Evolutionary conservation across 2,113 vertebrate genomes (phyloP).

Genomic region (Solea senegalensis): DNA sequence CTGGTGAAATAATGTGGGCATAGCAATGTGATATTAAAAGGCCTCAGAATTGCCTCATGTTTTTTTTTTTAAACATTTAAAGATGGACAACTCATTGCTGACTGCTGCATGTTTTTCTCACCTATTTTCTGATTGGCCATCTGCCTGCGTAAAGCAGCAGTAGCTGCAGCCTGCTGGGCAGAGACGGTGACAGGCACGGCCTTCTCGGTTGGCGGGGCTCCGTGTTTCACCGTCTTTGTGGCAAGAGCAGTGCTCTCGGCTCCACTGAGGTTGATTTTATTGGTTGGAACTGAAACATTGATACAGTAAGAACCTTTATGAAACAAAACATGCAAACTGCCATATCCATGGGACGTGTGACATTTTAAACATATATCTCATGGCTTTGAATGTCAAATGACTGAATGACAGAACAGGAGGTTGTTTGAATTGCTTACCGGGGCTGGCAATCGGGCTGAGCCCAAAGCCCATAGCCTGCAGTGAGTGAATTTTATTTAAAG

Average conservation of each 20-base stretch:
- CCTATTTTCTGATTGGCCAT: conserved; percentile 90
- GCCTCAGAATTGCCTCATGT: background rate
- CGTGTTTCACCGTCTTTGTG: conserved; percentile 94
- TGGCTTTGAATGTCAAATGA: too few species aligned
- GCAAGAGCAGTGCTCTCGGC: conserved; percentile 93
- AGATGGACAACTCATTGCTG: background rate
- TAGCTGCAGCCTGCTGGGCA: conserved; percentile 90
- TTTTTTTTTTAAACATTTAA: background rate
- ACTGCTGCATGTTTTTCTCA: conserved; percentile 57
- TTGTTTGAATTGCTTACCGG: conserved; percentile 59
- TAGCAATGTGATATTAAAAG: conserved; percentile 4
- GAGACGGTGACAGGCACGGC: conserved; percentile 81
- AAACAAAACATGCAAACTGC: background rate
- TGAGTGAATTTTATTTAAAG: conserved; percentile 82
- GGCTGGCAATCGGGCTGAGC: conserved; percentile 70
- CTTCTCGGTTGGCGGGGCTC: conserved; percentile 83
- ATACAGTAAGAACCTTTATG: background rate
- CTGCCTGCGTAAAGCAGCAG: conserved; percentile 89
- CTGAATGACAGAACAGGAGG: background rate
- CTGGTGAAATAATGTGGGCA: conserved; percentile 52
- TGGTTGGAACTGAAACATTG: conserved; percentile 66
- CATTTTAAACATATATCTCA: background rate
- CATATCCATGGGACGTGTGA: background rate
- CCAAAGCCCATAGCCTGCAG: conserved; percentile 55
- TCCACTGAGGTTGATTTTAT: conserved; percentile 84